These are phyloP conservation scores for Grantiella picta DNA, from an alignment of 2,113 vertebrate genomes.

Conservation along the genomic window DNA sequence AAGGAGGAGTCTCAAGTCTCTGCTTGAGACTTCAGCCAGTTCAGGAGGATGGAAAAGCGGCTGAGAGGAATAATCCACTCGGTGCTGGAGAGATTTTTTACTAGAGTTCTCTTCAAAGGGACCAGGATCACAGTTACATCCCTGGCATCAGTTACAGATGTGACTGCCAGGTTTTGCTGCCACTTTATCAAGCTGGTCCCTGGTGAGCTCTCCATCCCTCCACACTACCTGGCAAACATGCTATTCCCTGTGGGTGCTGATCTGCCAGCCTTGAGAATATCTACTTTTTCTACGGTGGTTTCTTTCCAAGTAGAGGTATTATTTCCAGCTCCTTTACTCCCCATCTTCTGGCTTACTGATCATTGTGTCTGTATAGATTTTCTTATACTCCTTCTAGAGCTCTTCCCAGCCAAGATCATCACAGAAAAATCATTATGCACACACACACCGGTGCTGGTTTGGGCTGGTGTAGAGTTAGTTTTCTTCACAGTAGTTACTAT, in stretches of 20 bases:
- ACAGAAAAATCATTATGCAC: background rate
- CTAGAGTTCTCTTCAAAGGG: background rate
- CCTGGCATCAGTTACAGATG: background rate
- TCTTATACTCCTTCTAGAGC: background rate
- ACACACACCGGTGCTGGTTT: background rate
- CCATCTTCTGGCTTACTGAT: background rate
- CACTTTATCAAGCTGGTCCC: background rate
- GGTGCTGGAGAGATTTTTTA: background rate
- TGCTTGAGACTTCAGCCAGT: background rate
- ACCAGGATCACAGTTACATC: accelerated
- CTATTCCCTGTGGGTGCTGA: background rate
- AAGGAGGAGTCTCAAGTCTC: too few relatives aligned
- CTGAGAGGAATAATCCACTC: background rate
- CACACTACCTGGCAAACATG: background rate
- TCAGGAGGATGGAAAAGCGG: background rate
- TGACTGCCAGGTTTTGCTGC: background rate
- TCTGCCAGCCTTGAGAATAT: background rate
- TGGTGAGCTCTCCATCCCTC: background rate
- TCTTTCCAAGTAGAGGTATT: background rate
- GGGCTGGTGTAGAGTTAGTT: background rate
- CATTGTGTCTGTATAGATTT: background rate
- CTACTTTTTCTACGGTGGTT: background rate
- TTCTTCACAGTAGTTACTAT: background rate
- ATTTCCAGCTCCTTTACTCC: background rate
- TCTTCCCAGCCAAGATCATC: background rate